Evolutionary conservation across 2,888 invertebrate genomes (phyloP), one percentile per base, ranked within the genome.

Genomic region (Criorhina ranunculi): DNA sequence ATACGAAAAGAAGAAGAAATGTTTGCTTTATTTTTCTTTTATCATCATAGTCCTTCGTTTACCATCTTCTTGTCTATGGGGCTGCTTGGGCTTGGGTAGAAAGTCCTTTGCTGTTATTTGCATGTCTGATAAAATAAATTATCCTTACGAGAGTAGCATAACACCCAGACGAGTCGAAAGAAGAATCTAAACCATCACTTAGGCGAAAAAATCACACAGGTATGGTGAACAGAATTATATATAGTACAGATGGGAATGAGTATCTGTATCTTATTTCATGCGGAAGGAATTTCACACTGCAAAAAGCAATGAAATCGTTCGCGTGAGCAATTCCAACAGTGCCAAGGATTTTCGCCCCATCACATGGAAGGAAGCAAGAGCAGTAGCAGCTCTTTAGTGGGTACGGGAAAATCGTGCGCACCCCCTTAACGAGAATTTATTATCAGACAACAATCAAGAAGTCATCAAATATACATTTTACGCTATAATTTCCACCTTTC

Each of bases 401-500:
- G 49, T 42, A 78, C 19, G 73, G 24, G 83, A 53, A 62, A 75
- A 75, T 85, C 85, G 85, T 85, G 85, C 60, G 64, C 85, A 85
- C 75, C 80, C n/a, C 79, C 85, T 78, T 80, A 85, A 85, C 85
- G 85, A 80, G 85, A 85, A 85, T 85, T 85, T 85, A 85, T 85
- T 85, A 79, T 85, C 85, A 85, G 85, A 85, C 88, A 88, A 89
- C 90, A 90, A 90, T 90, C 89, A 90, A 90, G 89, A 90, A 90
- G 88, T 89, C 89, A 90, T 90, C 89, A 90, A 90, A 90, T 90
- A 90, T 89, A 89, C 89, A 90, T 90, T 90, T 90, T 88, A 88
- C 89, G 89, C 90, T 87, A 89, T 85, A 90, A 89, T 90, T 90
- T 90, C 88, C 88, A 89, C 89, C 89, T 88, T 87, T 78, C 81